Conservation (phyloP, 2,797 vertebrate genomes). For the Semotilus atromaculatus region DNA sequence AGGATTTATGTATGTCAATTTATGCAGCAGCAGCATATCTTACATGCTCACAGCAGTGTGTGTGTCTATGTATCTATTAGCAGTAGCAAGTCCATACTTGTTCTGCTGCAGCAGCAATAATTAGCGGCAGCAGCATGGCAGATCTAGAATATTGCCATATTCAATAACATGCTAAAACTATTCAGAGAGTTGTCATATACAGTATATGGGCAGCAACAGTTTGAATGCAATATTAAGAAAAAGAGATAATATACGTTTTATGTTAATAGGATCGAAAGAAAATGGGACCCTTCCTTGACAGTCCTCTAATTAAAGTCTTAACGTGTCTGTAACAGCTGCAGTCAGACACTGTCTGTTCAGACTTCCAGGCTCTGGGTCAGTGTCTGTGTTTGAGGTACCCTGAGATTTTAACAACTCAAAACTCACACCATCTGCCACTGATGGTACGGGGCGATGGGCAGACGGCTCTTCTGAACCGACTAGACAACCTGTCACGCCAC, state of each 20-base stretch:
- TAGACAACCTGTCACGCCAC: neutral
- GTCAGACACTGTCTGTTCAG: slow-evolving; percentile 23
- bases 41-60: too few species aligned
- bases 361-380: slow-evolving; percentile 1
- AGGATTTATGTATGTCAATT: too few species aligned
- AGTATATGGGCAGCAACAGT: neutral
- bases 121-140: neutral
- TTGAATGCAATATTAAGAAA: neutral
- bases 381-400: slow-evolving; percentile 8
- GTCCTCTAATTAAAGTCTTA: slow-evolving; percentile 45
- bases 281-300: slow-evolving; percentile 4
- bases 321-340: neutral
- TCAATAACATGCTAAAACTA: neutral
- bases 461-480: slow-evolving; percentile 7
- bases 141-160: neutral
- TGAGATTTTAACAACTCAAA: slow-evolving; percentile 19
- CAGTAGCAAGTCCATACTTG: neutral
- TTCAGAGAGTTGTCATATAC: neutral
- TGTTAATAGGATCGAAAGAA: neutral
- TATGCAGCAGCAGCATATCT: too few species aligned
- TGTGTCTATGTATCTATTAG: too few species aligned
- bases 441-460: neutral
- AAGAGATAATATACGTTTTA: slow-evolving; percentile 22
- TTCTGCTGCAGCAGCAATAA: neutral
- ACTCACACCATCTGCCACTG: slow-evolving; percentile 13